Percentiles rank a stretch among this genome's conserved stretches.
These are phyloP conservation scores for Anarhynchus alexandrinus DNA, from an alignment of 2,113 vertebrate genomes.

Conservation along the genomic window DNA sequence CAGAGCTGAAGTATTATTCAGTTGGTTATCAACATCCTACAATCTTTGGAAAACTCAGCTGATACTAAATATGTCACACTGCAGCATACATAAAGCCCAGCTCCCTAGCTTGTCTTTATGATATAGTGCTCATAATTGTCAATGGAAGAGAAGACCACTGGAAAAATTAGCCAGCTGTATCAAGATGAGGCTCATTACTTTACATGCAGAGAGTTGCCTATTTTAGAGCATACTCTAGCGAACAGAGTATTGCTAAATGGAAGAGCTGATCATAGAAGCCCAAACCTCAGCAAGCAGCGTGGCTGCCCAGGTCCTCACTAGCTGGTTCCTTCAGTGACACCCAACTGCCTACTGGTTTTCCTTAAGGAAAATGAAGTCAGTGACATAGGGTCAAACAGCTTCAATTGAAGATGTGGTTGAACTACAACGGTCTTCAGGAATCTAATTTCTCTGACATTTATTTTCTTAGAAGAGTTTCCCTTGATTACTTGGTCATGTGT, in stretches of 20 bases:
- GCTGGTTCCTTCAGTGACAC: background rate
- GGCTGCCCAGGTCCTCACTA: background rate
- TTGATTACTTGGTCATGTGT: background rate
- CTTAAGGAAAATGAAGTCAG: background rate
- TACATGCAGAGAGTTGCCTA: background rate
- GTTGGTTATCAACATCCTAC: conserved; percentile 2
- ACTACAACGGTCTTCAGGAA: background rate
- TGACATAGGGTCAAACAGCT: background rate
- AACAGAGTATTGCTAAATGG: background rate
- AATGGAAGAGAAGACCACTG: background rate
- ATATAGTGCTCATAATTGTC: background rate
- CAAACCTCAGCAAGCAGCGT: background rate
- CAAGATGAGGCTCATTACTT: background rate
- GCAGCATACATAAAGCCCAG: background rate
- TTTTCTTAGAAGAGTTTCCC: background rate
- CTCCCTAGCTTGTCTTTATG: background rate
- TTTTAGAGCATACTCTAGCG: background rate
- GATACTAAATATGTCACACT: background rate
- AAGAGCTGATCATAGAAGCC: background rate
- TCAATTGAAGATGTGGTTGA: background rate
- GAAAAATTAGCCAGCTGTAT: background rate
- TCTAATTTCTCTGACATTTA: background rate
- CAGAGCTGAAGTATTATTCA: background rate
- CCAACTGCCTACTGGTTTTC: background rate
- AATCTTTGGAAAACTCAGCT: background rate